Evolutionary conservation across 2,113 vertebrate species (phyloP), one percentile per base, ranked within the genome.

Genomic region (Balaenoptera acutorostrata): DNA sequence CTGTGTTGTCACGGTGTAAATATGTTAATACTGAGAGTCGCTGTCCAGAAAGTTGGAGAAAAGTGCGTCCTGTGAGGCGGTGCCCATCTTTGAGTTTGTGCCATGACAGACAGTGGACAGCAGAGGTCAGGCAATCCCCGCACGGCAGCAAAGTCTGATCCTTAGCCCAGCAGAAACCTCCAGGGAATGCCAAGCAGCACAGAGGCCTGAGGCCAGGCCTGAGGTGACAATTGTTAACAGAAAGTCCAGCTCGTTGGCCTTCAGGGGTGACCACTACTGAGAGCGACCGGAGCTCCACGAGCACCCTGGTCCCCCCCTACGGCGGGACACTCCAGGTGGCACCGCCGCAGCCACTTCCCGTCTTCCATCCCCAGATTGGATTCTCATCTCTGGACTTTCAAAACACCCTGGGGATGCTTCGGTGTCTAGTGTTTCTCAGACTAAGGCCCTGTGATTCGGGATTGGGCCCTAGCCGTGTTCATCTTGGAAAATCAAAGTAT

Each of bases 121-220:
- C 80, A 98, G 98, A 75, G 94, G 97, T 89, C 97, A 97, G 93
- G 15, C 83, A 1, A 12, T 61, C 95, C 63, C 90, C 10, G 0
- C 77, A 1, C 0, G 1, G 59, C 44, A 3, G 52, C 29, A 10
- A 25, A 86, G 39, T 23, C 75, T 49, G 39, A 11, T 3, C 63
- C 57, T 77, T 3, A 21, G 23, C 78, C 8, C 9, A 29, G 2
- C 36, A 59, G 85, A 84, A 69, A 55, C 13, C 33, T 4, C 0
- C 2, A 8, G 33, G 1, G 8, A 36, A 0, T 36, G 64, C 68
- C 55, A 29, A 78, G 52, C 57, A 44, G 59, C 52, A 5, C n/a
- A 39, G 44, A 49, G n/a, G 49, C 71, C 68, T 21, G 39, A 36
- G 21, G 23, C 81, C 61, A 72, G 64, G 49, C 61, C 71, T 49